Evolutionary conservation across 2,888 invertebrate genomes (phyloP), one percentile per base, ranked within the genome.

Genomic region (Drosophila tanythrix): DNA sequence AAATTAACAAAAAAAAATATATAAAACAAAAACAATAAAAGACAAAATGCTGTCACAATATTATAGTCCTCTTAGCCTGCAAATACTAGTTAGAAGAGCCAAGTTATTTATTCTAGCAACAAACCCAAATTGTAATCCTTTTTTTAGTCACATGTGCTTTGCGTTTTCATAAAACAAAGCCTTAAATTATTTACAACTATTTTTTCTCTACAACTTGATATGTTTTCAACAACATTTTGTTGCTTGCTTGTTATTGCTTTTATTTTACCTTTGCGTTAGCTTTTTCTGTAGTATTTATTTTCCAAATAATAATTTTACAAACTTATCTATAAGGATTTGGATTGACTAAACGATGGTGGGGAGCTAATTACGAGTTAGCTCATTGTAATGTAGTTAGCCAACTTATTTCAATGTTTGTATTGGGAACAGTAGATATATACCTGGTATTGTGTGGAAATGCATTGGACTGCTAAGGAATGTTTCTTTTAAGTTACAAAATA

Each of bases 251-350:
- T 79, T 81, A 69, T 82, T 70, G 87, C 72, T 83, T 81, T 60
- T 27, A 62, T 46, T 70, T 69, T 38, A 27, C 38, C 51, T 46
- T 61, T 73, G 61, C 78, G 51, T 74, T 73, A 83, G 70, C 69
- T 81, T 56, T 83, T 83, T 76, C 60, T 53, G 48, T 79, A 74
- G 79, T 83, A 81, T 84, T 84, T 83, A 87, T 84, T 84, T 57
- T 62, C 79, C 69, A 74, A 78, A 72, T 53, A 81, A 68, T 76
- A 61, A 56, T 68, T 69, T 70, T 74, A 77, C 56, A 65, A 59
- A 70, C 48, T 63, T 73, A 81, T 75, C 15, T 68, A 53, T 83
- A 84, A 84, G 79, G 65, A 46, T 58, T 59, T 59, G 46, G 68
- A 57, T 69, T 60, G 59, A 62, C 52, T 57, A 67, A 64, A 38